These are phyloP conservation scores for Triplophysa bombifrons DNA, from an alignment of 2,797 vertebrate genomes.

Conservation along the genomic window DNA sequence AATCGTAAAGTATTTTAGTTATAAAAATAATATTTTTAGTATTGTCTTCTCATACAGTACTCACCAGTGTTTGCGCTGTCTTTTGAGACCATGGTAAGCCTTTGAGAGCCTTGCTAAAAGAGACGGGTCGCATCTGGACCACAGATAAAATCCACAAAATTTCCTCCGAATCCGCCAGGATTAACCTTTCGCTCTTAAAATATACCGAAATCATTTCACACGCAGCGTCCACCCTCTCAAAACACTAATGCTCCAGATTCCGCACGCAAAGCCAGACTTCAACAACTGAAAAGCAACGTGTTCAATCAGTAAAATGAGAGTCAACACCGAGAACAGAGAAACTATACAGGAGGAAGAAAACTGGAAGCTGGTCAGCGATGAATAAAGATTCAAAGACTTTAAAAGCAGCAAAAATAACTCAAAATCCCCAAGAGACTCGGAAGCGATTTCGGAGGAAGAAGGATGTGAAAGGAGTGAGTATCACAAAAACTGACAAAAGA, in stretches of 20 bases:
- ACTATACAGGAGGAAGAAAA: neutral
- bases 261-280: neutral
- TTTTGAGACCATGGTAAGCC: conserved; percentile 52
- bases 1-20: too few relatives aligned
- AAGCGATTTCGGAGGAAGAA: conserved; percentile 28
- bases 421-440: conserved; percentile 58
- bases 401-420: conserved; percentile 72
- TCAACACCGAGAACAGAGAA: neutral
- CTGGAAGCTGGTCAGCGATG: conserved; percentile 50
- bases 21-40: too few relatives aligned
- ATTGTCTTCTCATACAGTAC: neutral
- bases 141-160: neutral
- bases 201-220: neutral
- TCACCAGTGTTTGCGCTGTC: conserved; percentile 56
- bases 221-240: neutral
- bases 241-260: neutral
- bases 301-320: neutral
- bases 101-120: neutral
- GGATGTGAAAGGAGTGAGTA: neutral
- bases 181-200: conserved; percentile 15
- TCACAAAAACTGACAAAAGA: conserved; percentile 37
- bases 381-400: conserved; percentile 66
- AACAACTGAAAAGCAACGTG: neutral
- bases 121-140: conserved; percentile 27
- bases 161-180: conserved; percentile 7